These are phyloP conservation scores for Thymallus thymallus DNA, from an alignment of 2,113 vertebrate genomes.

Conservation along the genomic window DNA sequence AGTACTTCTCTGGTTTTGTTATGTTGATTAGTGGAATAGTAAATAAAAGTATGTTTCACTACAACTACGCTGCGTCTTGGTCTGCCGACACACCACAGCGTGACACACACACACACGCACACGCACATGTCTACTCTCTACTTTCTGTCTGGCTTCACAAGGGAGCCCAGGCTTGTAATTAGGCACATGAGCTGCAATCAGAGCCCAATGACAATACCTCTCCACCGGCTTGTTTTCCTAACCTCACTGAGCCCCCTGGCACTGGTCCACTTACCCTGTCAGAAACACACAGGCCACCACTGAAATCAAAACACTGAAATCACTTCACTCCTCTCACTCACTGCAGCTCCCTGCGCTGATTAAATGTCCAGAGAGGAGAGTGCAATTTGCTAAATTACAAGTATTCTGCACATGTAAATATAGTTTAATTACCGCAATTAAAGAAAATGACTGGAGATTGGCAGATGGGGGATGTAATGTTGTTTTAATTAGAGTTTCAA, in stretches of 20 bases:
- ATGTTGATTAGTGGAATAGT: no score
- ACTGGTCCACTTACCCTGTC: conserved; percentile 97
- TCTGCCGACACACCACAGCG: no score
- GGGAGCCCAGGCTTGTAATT: conserved; percentile 84
- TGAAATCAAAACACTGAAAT: conserved; percentile 86
- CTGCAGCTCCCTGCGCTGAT: conserved; percentile 89
- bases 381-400: conserved; percentile 99
- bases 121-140: conserved; percentile 9
- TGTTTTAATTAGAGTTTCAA: conserved; percentile 99
- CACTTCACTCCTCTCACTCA: conserved; percentile 82
- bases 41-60: no score
- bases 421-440: conserved; percentile 99
- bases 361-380: conserved; percentile 96
- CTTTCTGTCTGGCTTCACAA: conserved; percentile 66
- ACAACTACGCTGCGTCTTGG: no score
- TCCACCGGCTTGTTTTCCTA: conserved; percentile 87
- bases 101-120: no score
- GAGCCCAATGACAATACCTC: conserved; percentile 87
- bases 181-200: conserved; percentile 90
- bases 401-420: conserved; percentile 99
- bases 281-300: conserved; percentile 81
- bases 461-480: conserved; percentile 99
- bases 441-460: conserved; percentile 99
- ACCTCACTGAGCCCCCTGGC: conserved; percentile 87
- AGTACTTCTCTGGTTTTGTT: no score